phyloP scores from a whole-genome alignment of 2,888 invertebrate genomes.

The Anodontia alba region DNA sequence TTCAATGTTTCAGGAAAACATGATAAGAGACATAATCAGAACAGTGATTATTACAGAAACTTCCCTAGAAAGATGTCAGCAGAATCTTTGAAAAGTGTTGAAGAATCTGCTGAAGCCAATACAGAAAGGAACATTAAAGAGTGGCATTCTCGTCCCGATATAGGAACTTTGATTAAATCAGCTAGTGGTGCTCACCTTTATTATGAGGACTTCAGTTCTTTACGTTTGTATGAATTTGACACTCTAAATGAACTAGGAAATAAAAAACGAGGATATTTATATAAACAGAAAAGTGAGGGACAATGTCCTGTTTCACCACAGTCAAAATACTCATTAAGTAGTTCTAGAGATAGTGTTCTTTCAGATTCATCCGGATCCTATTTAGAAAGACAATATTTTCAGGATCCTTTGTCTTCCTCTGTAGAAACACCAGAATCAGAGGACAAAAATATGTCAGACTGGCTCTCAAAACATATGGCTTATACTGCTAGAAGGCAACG shows the following conservation, averaged over 20 bases:
- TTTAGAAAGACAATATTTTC: slow-evolving; percentile 62
- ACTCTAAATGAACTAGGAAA: slow-evolving; percentile 34
- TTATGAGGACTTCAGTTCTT: slow-evolving; percentile 61
- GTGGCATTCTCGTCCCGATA: slow-evolving; percentile 27
- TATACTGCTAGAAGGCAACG: slow-evolving; percentile 16
- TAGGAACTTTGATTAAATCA: slow-evolving; percentile 74
- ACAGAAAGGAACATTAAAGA: slow-evolving; percentile 44
- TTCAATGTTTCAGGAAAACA: slow-evolving; percentile 36
- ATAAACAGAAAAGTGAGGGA: slow-evolving; percentile 55
- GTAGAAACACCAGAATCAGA: slow-evolving; percentile 60
- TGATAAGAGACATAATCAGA: slow-evolving; percentile 32
- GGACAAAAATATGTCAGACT: slow-evolving; percentile 59
- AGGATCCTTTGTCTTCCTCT: slow-evolving; percentile 58
- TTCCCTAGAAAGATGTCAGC: slow-evolving; percentile 54
- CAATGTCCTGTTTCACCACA: slow-evolving; percentile 73
- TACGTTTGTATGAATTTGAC: slow-evolving; percentile 50
- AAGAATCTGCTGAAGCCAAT: slow-evolving; percentile 65
- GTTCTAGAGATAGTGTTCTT: slow-evolving; percentile 74
- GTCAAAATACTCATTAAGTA: slow-evolving; percentile 72
- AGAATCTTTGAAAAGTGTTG: slow-evolving; percentile 73
- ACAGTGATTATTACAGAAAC: slow-evolving; percentile 34
- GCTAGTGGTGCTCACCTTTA: slow-evolving; percentile 80
- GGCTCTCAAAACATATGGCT: slow-evolving; percentile 43
- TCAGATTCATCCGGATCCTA: slow-evolving; percentile 73
- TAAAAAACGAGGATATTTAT: slow-evolving; percentile 48